These are phyloP conservation scores for Tichodroma muraria DNA, from an alignment of 2,113 vertebrate species.

Conservation along the genomic window DNA sequence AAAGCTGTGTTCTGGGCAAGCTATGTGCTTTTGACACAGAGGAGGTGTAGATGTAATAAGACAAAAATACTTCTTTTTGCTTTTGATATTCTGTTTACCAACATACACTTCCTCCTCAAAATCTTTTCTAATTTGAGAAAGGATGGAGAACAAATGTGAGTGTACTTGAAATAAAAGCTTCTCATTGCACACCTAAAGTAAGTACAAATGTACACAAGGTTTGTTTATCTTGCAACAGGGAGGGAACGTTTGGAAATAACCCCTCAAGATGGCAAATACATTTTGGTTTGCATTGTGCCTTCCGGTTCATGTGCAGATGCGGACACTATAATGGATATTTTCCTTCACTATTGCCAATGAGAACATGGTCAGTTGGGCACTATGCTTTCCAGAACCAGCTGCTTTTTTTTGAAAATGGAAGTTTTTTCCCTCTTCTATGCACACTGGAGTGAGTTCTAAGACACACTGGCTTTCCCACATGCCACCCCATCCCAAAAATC, in stretches of 20 bases:
- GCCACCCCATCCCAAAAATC: not conserved
- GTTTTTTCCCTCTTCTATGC: not conserved
- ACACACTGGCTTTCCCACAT: not conserved
- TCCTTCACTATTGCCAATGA: not conserved
- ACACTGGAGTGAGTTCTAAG: not conserved
- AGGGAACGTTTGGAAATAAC: not conserved
- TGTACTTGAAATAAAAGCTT: slow-evolving; percentile 26
- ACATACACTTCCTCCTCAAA: slow-evolving; percentile 1
- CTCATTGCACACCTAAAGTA: not conserved
- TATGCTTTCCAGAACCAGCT: not conserved
- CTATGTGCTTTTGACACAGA: not conserved
- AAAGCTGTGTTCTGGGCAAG: not conserved
- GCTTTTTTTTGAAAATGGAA: not conserved
- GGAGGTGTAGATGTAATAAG: not conserved
- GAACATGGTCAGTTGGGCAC: not conserved
- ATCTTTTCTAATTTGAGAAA: slow-evolving; percentile 48
- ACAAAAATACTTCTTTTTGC: not conserved
- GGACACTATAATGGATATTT: not conserved
- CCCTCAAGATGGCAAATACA: slow-evolving; percentile 46
- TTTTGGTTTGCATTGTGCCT: slow-evolving; percentile 26
- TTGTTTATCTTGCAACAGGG: slow-evolving; percentile 24
- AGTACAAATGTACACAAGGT: slow-evolving; percentile 32
- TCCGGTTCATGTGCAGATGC: not conserved
- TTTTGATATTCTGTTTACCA: not conserved
- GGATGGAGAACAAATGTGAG: not conserved